These are phyloP conservation scores for Copidosoma aretas DNA, from an alignment of 2,888 invertebrate species.

Conservation along the genomic window DNA sequence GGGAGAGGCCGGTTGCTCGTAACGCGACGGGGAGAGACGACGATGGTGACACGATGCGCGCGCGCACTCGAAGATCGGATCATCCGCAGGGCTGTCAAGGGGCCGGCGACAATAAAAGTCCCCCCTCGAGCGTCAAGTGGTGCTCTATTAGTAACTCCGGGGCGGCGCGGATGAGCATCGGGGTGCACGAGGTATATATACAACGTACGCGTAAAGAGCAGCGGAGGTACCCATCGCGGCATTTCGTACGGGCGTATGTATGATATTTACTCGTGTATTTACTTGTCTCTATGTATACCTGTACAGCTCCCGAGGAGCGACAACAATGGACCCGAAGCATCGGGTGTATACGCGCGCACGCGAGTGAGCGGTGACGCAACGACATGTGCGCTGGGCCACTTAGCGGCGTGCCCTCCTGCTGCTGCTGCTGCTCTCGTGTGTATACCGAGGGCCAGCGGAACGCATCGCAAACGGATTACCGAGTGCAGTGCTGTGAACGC, in stretches of 20 bases:
- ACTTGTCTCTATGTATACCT: too few relatives aligned
- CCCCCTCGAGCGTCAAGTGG: conserved; percentile 30
- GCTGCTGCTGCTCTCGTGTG: not conserved
- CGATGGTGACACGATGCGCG: not conserved
- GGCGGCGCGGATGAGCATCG: not conserved
- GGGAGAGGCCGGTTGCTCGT: conserved; percentile 11
- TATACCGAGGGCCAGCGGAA: not conserved
- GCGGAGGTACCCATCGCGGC: too few relatives aligned
- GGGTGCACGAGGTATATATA: too few relatives aligned
- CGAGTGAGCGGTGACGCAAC: conserved; percentile 13
- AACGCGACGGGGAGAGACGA: conserved; percentile 1
- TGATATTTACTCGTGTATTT: too few relatives aligned
- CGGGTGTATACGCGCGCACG: too few relatives aligned
- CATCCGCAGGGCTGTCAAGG: conserved; percentile 30
- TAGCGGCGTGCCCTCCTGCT: not conserved
- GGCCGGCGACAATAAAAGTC: not conserved
- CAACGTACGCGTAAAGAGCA: conserved; percentile 22
- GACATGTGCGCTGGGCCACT: conserved; percentile 28
- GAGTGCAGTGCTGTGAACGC: too few relatives aligned
- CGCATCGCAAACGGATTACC: too few relatives aligned
- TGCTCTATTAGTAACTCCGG: conserved; percentile 29
- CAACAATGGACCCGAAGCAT: conserved; percentile 19
- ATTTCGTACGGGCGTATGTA: too few relatives aligned
- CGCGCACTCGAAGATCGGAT: not conserved
- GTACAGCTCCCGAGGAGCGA: not conserved